phyloP scores from a whole-genome alignment of 92 coral and sea anemone genomes.

The Galaxea fascicularis region DNA sequence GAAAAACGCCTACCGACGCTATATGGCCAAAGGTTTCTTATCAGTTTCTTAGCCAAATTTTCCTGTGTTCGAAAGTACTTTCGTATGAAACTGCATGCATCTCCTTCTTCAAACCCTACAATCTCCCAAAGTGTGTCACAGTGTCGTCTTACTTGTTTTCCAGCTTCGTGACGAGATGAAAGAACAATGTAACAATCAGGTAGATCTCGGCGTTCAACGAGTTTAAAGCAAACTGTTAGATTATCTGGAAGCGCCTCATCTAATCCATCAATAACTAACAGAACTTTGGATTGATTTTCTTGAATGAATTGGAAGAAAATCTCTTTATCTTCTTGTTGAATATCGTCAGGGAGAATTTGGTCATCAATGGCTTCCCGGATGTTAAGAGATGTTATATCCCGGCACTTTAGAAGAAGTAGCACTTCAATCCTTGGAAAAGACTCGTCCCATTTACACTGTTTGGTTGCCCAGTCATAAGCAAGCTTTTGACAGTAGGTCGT shows the following conservation, averaged over 20 bases:
- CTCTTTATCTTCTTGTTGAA: background rate
- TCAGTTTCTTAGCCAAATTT: background rate
- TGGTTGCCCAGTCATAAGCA: background rate
- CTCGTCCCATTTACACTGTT: constrained; percentile 9
- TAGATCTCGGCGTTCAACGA: background rate
- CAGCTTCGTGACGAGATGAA: constrained; percentile 4
- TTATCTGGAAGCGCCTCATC: background rate
- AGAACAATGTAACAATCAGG: background rate
- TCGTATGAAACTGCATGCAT: background rate
- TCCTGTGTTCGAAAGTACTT: background rate
- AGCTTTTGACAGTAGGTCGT: constrained; percentile 6
- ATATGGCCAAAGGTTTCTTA: background rate
- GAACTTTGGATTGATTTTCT: background rate
- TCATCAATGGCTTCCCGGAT: background rate
- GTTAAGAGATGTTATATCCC: background rate
- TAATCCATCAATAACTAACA: background rate
- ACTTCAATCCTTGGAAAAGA: background rate
- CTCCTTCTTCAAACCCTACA: background rate
- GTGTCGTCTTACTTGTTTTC: background rate
- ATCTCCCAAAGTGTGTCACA: background rate
- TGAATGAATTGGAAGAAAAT: background rate
- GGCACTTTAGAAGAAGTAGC: background rate
- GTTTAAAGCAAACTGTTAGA: background rate
- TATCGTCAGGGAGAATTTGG: background rate
- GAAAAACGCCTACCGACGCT: no score